These are phyloP conservation scores for Sebastes jordani DNA, from an alignment of 2,797 vertebrate genomes.

Conservation along the genomic window DNA sequence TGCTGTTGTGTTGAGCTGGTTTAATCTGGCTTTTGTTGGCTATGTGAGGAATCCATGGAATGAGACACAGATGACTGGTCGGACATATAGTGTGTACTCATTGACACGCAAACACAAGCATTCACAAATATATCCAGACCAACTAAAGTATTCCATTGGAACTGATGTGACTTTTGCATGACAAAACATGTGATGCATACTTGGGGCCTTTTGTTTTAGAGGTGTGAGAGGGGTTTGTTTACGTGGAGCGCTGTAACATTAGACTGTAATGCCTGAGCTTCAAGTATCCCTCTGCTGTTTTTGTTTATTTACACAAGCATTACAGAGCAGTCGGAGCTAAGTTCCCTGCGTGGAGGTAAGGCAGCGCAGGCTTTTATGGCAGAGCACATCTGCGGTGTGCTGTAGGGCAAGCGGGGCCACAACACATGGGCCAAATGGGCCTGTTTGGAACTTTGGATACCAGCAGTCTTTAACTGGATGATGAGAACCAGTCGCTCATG, in stretches of 20 bases:
- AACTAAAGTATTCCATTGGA: slow-evolving; percentile 2
- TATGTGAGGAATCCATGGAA: slow-evolving; percentile 34
- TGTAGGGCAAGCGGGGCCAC: slow-evolving; percentile 71
- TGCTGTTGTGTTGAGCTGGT: background rate
- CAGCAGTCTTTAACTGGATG: slow-evolving; percentile 69
- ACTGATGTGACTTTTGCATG: slow-evolving; percentile 6
- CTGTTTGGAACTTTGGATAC: slow-evolving; percentile 71
- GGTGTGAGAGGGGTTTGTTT: slow-evolving; percentile 70
- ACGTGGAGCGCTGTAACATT: slow-evolving; percentile 70
- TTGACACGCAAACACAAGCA: background rate
- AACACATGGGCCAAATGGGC: slow-evolving; percentile 74
- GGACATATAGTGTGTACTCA: background rate
- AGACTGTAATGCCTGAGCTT: slow-evolving; percentile 70
- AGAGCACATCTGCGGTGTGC: slow-evolving; percentile 74
- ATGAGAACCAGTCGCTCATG: slow-evolving; percentile 78
- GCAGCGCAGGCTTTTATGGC: slow-evolving; percentile 71
- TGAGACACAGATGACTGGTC: slow-evolving; percentile 29
- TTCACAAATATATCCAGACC: background rate
- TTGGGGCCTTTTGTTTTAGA: slow-evolving; percentile 51
- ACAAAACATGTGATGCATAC: slow-evolving; percentile 24
- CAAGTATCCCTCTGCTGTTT: slow-evolving; percentile 72
- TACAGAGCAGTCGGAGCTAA: slow-evolving; percentile 66
- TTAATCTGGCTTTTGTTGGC: slow-evolving; percentile 10
- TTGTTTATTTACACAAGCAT: slow-evolving; percentile 79
- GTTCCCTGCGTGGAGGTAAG: slow-evolving; percentile 74